Base-by-base conservation (phyloP, 1,140 invertebrate species). In the Temnothorax longispinosus region DNA sequence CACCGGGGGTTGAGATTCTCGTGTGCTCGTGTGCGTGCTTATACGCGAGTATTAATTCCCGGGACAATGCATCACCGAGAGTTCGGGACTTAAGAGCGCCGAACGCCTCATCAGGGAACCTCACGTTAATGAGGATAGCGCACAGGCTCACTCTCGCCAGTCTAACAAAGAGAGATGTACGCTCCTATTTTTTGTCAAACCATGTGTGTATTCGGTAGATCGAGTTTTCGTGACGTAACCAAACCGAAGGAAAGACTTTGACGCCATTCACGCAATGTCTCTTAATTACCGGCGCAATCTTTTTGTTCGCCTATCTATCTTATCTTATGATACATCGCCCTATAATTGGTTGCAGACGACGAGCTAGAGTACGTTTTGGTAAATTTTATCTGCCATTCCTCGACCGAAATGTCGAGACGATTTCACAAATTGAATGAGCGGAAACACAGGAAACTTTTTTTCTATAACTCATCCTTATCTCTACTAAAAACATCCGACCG, bases 1-100 rank as follows among this genome's bases (percentile, higher is more conserved):
- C 69, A 76, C 47, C 47, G 86, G 58, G 80, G 76, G 52, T 81
- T 54, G 77, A 87, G 65, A 44, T 67, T 87, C 80, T 60, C 76
- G 84, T 84, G 76, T 74, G 58, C 65, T 60, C 76, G 84, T 84
- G 76, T 74, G 58, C 65, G 60, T 54, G 78, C 62, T 69, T 67
- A 85, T 71, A 78, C 82, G n/a, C 87, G 65, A 58, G n/a, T 72
- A 90, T 90, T 91, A 89, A 92, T 92, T 91, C 84, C 32, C 88
- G 27, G 64, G 88, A 91, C 91, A 92, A 92, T 92, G 90, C 91
- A 91, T 92, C 91, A 92, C 78, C 88, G 38, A 58, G 81, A 58
- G 81, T 64, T 75, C 77, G 78, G 90, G 89, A 54, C 86, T 41
- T 80, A 35, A 60, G 58, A 72, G 52, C 72, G 74, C 21, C 60